Evolutionary conservation across 2,797 vertebrate genomes (phyloP).

Genomic region (Erethizon dorsatum): DNA sequence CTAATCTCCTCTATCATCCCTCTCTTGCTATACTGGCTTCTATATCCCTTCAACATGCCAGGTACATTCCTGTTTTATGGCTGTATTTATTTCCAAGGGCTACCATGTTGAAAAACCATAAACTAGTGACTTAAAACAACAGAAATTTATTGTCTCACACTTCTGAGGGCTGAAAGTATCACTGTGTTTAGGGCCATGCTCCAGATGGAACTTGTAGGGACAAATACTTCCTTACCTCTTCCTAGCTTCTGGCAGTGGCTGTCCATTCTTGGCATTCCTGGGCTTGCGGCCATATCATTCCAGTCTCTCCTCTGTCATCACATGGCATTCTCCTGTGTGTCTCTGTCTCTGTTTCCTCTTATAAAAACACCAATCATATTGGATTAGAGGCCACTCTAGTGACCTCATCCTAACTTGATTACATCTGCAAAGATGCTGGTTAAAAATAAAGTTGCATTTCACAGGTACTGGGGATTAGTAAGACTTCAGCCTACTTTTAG

Average conservation of each 20-base stretch:
- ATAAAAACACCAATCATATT: neutral
- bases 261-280: neutral
- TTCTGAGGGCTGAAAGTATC: neutral
- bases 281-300: neutral
- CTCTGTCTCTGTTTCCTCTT: neutral
- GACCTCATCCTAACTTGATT: conserved; percentile 12
- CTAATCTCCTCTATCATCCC: neutral
- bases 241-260: neutral
- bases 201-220: neutral
- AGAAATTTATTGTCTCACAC: neutral
- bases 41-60: neutral
- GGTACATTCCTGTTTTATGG: neutral
- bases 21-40: neutral
- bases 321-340: neutral
- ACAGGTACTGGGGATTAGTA: neutral
- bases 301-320: neutral
- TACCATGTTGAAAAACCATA: neutral
- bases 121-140: neutral
- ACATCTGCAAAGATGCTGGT: conserved; percentile 4
- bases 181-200: neutral
- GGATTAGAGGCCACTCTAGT: neutral
- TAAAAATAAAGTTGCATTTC: conserved; percentile 22
- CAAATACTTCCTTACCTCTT: neutral
- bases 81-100: conserved; percentile 2
- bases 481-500: neutral